Conservation (phyloP, 2,113 vertebrate species). For the Aix galericulata region DNA sequence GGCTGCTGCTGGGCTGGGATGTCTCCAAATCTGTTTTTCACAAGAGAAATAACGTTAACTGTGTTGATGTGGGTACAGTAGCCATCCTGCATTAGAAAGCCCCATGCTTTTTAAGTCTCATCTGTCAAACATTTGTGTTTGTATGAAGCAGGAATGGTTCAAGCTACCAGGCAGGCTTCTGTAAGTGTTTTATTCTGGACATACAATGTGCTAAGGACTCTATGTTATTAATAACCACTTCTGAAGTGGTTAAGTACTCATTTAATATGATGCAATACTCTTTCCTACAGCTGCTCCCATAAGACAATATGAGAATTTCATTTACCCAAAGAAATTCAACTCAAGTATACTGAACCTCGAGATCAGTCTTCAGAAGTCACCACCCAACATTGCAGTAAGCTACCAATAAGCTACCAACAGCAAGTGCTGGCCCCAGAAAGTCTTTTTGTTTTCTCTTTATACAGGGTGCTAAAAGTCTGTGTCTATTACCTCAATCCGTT, state of each 20-base stretch:
- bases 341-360: neutral
- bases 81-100: fast-evolving
- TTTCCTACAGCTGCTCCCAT: neutral
- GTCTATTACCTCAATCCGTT: neutral
- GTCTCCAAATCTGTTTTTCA: neutral
- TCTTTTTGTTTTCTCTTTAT: neutral
- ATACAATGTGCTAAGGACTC: fast-evolving
- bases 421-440: neutral
- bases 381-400: neutral
- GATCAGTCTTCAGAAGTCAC: neutral
- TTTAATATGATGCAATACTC: neutral
- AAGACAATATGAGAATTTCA: neutral
- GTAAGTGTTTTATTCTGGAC: fast-evolving
- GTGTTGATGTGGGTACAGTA: fast-evolving
- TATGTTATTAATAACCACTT: too few relatives aligned
- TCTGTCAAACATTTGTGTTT: fast-evolving
- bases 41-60: fast-evolving
- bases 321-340: neutral
- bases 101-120: fast-evolving
- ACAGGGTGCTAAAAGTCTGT: neutral
- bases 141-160: neutral
- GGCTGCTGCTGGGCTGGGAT: fast-evolving
- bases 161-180: fast-evolving
- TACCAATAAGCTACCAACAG: neutral
- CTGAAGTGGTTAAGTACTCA: neutral